Evolutionary conservation across 2,797 vertebrate species (phyloP).

Genomic region (Australoheros facetus): DNA sequence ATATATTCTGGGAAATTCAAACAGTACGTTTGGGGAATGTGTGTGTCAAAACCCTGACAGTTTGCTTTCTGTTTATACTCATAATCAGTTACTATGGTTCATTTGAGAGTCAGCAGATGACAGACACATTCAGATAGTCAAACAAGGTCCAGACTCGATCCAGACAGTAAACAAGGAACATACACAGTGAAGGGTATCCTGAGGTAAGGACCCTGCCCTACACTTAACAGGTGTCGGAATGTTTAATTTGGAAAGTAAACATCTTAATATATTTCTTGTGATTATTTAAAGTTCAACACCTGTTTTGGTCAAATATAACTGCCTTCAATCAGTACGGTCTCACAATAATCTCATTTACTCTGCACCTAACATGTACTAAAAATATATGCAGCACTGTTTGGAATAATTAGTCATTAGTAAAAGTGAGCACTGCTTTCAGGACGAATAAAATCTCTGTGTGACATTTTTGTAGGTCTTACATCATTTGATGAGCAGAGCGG

Average conservation of each 20-base stretch:
- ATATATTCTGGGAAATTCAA: slow-evolving; percentile 40
- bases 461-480: slow-evolving; percentile 18
- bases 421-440: neutral
- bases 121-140: neutral
- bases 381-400: neutral
- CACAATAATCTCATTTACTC: neutral
- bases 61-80: neutral
- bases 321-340: neutral
- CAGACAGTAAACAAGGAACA: slow-evolving; percentile 5
- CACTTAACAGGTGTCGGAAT: neutral
- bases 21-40: neutral
- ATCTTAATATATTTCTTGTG: neutral
- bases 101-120: slow-evolving; percentile 18
- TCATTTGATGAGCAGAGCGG: neutral
- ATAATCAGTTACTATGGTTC: neutral
- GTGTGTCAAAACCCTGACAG: neutral
- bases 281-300: neutral
- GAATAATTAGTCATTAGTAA: neutral
- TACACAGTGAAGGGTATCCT: neutral
- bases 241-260: neutral
- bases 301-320: neutral
- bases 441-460: neutral
- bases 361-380: neutral
- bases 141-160: slow-evolving; percentile 3
- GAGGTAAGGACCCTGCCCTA: neutral